Percentiles rank a stretch among this genome's conserved stretches.
These are phyloP conservation scores for Lampris megalopsis DNA, from an alignment of 2,113 vertebrate species.

Conservation along the genomic window DNA sequence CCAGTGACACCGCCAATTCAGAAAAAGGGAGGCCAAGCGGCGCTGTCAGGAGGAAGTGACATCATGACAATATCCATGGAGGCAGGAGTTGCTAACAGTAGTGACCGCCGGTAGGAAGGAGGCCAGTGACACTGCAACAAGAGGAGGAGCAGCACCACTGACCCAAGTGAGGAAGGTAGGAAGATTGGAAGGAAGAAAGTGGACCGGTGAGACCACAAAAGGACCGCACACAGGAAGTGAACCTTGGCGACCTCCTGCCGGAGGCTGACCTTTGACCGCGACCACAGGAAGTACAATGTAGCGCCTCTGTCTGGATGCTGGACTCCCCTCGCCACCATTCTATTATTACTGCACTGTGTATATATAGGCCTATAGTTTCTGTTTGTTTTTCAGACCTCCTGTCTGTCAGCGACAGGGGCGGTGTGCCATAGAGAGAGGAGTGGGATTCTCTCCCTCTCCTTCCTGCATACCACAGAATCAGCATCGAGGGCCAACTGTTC, in stretches of 20 bases:
- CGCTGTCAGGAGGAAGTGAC: slow-evolving; percentile 77
- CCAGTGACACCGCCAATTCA: slow-evolving; percentile 62
- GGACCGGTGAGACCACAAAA: slow-evolving; percentile 50
- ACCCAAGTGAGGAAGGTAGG: slow-evolving; percentile 43
- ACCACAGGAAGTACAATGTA: slow-evolving; percentile 75
- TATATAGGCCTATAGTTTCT: slow-evolving; percentile 12
- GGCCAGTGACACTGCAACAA: slow-evolving; percentile 62
- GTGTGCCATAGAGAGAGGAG: slow-evolving; percentile 68
- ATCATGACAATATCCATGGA: slow-evolving; percentile 78
- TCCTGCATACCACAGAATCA: slow-evolving; percentile 71
- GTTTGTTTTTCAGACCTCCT: slow-evolving; percentile 36
- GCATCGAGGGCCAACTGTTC: slow-evolving; percentile 79
- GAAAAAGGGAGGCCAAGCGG: slow-evolving; percentile 63
- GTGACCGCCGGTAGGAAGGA: slow-evolving; percentile 39
- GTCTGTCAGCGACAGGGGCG: slow-evolving; percentile 56
- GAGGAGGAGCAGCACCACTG: slow-evolving; percentile 62
- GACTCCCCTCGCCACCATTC: slow-evolving; percentile 63
- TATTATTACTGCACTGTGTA: background rate
- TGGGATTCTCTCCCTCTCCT: slow-evolving; percentile 63
- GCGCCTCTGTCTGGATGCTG: slow-evolving; percentile 64
- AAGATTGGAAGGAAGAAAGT: slow-evolving; percentile 56
- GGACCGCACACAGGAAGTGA: slow-evolving; percentile 13
- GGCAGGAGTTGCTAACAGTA: slow-evolving; percentile 68
- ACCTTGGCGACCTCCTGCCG: slow-evolving; percentile 22
- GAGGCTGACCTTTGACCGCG: slow-evolving; percentile 61